Percentiles rank a stretch among this genome's conserved stretches.
Conservation (phyloP, 1,140 invertebrate species). For the Oncopodura yosiiana region DNA sequence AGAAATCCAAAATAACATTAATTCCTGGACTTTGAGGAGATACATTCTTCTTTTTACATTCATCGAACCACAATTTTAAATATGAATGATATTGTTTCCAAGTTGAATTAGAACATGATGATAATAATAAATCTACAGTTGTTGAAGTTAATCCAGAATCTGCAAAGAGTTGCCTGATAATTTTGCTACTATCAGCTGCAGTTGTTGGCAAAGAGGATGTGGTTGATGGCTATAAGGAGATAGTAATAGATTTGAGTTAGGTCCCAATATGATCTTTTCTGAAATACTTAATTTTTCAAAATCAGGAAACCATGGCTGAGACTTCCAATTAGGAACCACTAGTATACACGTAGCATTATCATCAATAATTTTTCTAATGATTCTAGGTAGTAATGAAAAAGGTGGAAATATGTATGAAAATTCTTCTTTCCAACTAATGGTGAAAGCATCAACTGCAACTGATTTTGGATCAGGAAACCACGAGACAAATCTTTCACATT, state of each 20-base stretch:
- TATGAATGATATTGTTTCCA: background rate
- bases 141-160: background rate
- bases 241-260: background rate
- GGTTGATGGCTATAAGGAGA: constrained; percentile 8
- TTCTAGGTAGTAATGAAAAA: background rate
- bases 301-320: constrained; percentile 14
- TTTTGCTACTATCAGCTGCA: background rate
- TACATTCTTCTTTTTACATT: background rate
- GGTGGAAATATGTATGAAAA: background rate
- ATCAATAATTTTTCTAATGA: background rate
- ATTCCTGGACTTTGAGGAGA: background rate
- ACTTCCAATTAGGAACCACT: background rate
- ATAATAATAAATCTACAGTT: background rate
- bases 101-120: background rate
- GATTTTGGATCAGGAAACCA: background rate
- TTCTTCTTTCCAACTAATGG: too few relatives aligned
- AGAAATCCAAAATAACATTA: constrained; percentile 4
- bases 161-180: background rate
- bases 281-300: background rate
- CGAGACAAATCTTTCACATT: background rate
- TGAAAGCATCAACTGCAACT: too few relatives aligned
- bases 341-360: background rate
- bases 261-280: background rate
- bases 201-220: background rate
- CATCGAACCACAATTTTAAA: background rate